Conservation (phyloP, 30 jellyfish, hydroid and myxozoan genomes). For the Hydra vulgaris region DNA sequence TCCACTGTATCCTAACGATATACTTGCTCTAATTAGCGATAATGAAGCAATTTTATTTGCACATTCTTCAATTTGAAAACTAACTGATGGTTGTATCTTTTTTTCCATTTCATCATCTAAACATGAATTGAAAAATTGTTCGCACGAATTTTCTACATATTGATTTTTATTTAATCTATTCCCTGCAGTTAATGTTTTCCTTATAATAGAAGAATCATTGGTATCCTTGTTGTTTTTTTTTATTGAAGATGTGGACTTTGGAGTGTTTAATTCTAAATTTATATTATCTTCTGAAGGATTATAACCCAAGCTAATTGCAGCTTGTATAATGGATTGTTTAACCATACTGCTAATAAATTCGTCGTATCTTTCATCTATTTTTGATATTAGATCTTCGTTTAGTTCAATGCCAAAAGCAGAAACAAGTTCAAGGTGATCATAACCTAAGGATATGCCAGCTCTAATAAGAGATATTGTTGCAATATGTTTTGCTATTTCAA, state of each 20-base stretch:
- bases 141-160: too few relatives aligned
- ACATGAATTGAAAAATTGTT: too few relatives aligned
- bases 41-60: neutral
- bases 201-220: neutral
- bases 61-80: neutral
- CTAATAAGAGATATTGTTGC: conserved; percentile 8
- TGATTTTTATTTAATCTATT: too few relatives aligned
- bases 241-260: neutral
- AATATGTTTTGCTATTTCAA: conserved; percentile 14
- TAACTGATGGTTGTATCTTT: neutral
- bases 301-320: conserved; percentile 29
- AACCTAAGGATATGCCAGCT: conserved; percentile 33
- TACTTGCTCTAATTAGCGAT: too few relatives aligned
- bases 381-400: neutral
- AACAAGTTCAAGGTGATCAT: conserved; percentile 8
- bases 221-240: neutral
- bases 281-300: neutral
- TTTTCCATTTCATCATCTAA: neutral
- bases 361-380: neutral
- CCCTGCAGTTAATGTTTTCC: neutral
- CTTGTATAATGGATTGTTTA: conserved; percentile 9
- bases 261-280: neutral
- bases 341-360: neutral
- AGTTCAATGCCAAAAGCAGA: conserved; percentile 14
- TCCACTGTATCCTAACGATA: too few relatives aligned